Evolutionary conservation across 2,888 invertebrate genomes (phyloP).

Genomic region (Gnatocerus cornutus): DNA sequence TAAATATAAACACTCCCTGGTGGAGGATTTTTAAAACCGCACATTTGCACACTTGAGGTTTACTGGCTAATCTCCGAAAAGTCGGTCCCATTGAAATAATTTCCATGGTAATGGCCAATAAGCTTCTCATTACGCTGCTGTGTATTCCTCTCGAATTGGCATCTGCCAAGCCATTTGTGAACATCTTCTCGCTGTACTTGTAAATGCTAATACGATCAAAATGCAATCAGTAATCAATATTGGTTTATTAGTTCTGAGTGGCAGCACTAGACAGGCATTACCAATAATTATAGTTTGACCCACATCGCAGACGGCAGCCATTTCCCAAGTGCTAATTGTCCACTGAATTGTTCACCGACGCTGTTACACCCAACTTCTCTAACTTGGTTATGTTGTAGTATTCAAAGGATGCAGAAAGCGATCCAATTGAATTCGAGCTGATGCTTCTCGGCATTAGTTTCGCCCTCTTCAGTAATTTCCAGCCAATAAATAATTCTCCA

Average conservation of each 20-base stretch:
- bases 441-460: conserved; percentile 30
- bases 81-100: neutral
- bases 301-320: conserved; percentile 52
- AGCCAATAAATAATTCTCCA: conserved; percentile 32
- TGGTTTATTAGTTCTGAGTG: conserved; percentile 56
- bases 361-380: conserved; percentile 55
- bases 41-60: neutral
- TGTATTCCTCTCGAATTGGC: conserved; percentile 14
- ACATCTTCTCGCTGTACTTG: conserved; percentile 32
- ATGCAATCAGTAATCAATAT: conserved; percentile 52
- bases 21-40: too few relatives aligned
- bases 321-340: conserved; percentile 59
- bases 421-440: conserved; percentile 42
- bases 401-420: conserved; percentile 50
- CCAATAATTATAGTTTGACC: conserved; percentile 58
- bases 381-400: conserved; percentile 56
- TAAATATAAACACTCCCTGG: too few relatives aligned
- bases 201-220: conserved; percentile 46
- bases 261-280: conserved; percentile 55
- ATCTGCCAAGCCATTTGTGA: conserved; percentile 18
- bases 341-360: conserved; percentile 54
- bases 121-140: conserved; percentile 12
- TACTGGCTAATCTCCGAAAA: neutral
- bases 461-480: conserved; percentile 36
- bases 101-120: conserved; percentile 15